Evolutionary conservation across 2,888 invertebrate genomes (phyloP), one percentile per base, ranked within the genome.

Genomic region (Amiota minor): DNA sequence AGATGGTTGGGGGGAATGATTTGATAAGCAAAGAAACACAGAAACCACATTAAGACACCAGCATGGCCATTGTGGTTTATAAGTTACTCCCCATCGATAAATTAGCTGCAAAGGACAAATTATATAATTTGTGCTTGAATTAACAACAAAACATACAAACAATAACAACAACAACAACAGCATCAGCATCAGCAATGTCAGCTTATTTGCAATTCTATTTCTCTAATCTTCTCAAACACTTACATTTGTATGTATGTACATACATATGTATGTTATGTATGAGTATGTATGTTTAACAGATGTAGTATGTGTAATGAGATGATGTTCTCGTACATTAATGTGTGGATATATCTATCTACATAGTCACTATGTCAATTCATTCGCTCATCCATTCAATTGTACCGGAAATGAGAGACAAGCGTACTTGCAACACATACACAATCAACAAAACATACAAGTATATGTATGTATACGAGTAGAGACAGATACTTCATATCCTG

Each of bases 121-220:
- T 79, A 76, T 75, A 74, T 82, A 71, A 83, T 83, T 80, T 81
- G 79, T 61, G 76, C 67, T 71, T 70, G 78, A 77, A 79, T 82
- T 82, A 79, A 74, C 75, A 35, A 35, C 6, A 35, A 35, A 35
- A 35, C 35, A 35, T 6, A 35, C 35, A 35, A 35, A 16, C 16
- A 61, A 23, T n/a, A n/a, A 61, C 20, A 61, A 16, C 23, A 61
- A n/a, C 59, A 18, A 59, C 18, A 61, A 61, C 61, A 61, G 3
- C 35, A 35, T 6, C 35, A 35, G 2, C 35, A 35, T 3, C 35
- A 35, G 47, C 47, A 46, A 65, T 12, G 45, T 20, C 65, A 18
- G 47, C 47, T 65, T 47, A 65, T 65, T 62, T 62, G n/a, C 65
- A 16, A 59, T 59, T 59, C 59, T 11, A 10, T 11, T 55, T 16